Percentiles rank a stretch among this genome's conserved stretches.
phyloP scores from a whole-genome alignment of 2,797 vertebrate species.

The Uromys caudimaculatus region DNA sequence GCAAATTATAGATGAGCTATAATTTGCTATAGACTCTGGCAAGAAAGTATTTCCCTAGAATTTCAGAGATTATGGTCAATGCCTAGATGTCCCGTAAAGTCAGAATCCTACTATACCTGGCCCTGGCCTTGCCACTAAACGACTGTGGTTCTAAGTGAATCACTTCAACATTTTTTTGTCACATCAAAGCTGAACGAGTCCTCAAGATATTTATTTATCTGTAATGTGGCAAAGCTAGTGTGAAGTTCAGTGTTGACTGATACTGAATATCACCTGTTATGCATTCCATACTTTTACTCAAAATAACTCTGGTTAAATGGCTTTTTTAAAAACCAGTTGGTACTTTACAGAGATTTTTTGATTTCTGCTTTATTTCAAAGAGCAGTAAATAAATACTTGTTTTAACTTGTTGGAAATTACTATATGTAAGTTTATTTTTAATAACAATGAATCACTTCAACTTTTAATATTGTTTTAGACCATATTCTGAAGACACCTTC shows the following conservation, averaged over 20 bases:
- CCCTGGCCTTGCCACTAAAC: neutral
- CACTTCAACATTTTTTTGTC: too few relatives aligned
- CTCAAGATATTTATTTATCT: neutral
- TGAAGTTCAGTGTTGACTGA: neutral
- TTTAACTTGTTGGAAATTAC: neutral
- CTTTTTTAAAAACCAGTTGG: neutral
- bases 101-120: neutral
- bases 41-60: conserved; percentile 4
- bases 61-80: neutral
- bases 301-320: neutral
- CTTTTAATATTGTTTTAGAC: conserved; percentile 15
- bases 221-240: neutral
- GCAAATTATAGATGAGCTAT: neutral
- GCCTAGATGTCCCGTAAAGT: neutral
- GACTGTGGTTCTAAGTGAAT: neutral
- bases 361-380: neutral
- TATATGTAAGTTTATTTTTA: neutral
- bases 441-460: neutral
- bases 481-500: neutral
- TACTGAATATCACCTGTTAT: neutral
- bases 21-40: neutral
- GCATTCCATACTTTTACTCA: neutral
- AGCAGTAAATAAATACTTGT: neutral
- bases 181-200: neutral
- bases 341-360: neutral